Base-by-base conservation (phyloP, 2,888 invertebrate genomes). In the Cephus spinipes region DNA sequence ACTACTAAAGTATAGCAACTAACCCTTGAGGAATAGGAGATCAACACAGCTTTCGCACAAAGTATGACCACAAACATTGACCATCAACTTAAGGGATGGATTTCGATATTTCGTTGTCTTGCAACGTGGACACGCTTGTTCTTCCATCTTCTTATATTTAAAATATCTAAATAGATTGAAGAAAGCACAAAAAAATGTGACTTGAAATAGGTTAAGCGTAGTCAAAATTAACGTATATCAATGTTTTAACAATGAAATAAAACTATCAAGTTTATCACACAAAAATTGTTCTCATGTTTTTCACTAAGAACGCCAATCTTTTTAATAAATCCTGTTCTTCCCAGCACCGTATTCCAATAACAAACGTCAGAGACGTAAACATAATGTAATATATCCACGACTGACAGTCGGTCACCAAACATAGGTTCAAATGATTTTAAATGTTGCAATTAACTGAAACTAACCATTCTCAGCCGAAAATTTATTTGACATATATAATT, bases 41-140 rank as follows among this genome's bases (percentile, higher is more conserved):
- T 99, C 98, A 68, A 99, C 98, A 93, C 99, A 99, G 90, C 96
- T 98, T 92, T 99, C 98, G 92, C 99, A 99, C 86, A 99, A 93
- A 69, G 98, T 97, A 93, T 99, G 99, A 40, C 99, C 99, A 92
- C 99, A 99, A 78, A 98, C 95, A 92, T 99, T 99, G 81, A 99
- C 99, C 97, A 99, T 96, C 93, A 99, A 94, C 91, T 98, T 98
- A 77, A 99, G 92, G 0, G 97, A 97, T 68, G 99, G 99, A 93
- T 99, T 99, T 92, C 98, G 95, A 91, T 98, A 99, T 93, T 99
- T 99, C 74, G 95, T 98, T 69, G 98, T 98, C 93, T 98, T 98
- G 93, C 99, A 99, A 92, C 98, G 95, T 81, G 98, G 98, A 93
- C 99, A 98, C 36, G 95, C 96, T 92, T 96, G 95, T 87, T 97